Percentiles rank a stretch among this genome's conserved stretches.
These are phyloP conservation scores for Nephrotoma guestfalica DNA, from an alignment of 2,888 invertebrate genomes.

Conservation along the genomic window DNA sequence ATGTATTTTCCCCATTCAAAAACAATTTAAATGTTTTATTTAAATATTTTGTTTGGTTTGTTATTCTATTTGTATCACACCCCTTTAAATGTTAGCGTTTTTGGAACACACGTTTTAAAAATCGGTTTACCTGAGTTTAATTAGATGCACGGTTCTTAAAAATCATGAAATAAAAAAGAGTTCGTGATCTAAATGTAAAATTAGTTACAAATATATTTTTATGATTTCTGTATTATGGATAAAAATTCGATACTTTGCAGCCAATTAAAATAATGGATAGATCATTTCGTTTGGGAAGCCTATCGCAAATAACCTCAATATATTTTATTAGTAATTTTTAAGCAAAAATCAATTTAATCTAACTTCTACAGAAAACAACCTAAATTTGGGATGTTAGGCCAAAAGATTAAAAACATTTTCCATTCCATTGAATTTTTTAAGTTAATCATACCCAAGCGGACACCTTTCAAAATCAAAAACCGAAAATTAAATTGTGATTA, in stretches of 20 bases:
- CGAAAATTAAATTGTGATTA: background rate
- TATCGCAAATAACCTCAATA: background rate
- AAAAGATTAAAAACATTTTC: background rate
- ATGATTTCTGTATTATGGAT: no score
- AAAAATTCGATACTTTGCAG: no score
- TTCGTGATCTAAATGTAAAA: no score
- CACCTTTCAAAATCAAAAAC: background rate
- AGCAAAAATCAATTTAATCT: background rate
- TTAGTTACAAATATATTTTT: no score
- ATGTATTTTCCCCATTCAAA: background rate
- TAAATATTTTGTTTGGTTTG: background rate
- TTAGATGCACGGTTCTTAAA: background rate
- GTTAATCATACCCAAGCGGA: background rate
- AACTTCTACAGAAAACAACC: background rate
- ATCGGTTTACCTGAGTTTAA: no score
- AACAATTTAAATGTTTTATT: background rate
- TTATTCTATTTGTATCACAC: background rate
- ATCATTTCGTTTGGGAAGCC: no score
- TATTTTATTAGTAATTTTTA: background rate
- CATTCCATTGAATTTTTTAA: background rate
- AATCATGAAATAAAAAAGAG: no score
- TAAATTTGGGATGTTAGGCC: background rate
- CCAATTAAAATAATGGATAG: no score
- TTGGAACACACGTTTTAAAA: no score
- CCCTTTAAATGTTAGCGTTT: background rate